These are phyloP conservation scores for Colius striatus DNA, from an alignment of 2,113 vertebrate species.

Conservation along the genomic window DNA sequence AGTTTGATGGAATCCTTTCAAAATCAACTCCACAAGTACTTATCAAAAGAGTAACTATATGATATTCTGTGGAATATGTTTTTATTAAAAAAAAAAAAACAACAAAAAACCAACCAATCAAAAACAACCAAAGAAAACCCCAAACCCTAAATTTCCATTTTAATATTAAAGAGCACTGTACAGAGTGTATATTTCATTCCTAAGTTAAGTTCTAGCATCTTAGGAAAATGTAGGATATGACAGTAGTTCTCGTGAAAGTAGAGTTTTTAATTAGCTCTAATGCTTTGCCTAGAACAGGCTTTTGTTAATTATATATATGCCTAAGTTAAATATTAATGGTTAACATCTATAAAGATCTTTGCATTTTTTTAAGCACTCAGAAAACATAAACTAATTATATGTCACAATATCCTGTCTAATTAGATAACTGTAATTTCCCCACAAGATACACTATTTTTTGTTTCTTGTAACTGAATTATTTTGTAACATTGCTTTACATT, in stretches of 20 bases:
- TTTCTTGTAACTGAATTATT: constrained; percentile 35
- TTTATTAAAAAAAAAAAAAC: not conserved
- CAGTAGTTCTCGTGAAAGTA: not conserved
- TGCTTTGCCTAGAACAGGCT: not conserved
- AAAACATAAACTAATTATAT: constrained; percentile 68
- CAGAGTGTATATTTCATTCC: not conserved
- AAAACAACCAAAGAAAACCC: not conserved
- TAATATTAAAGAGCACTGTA: not conserved
- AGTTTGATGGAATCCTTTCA: not conserved
- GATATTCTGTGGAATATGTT: not conserved
- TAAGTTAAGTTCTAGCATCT: not conserved
- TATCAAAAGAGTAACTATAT: not conserved
- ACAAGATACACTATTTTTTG: constrained; percentile 54
- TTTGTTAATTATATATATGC: constrained; percentile 63
- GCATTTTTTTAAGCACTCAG: constrained; percentile 37
- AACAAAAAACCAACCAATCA: not conserved
- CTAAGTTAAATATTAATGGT: constrained; percentile 64
- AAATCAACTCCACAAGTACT: not conserved
- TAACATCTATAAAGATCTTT: constrained; percentile 51
- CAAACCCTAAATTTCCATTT: not conserved
- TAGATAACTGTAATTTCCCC: constrained; percentile 57
- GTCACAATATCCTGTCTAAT: constrained; percentile 64
- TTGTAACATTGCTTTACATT: constrained; percentile 4
- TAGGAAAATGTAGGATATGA: not conserved
- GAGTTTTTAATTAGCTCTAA: constrained; percentile 30